Evolutionary conservation across 2,888 invertebrate species (phyloP), one percentile per base, ranked within the genome.

Genomic region (Sclerodermus sp.): DNA sequence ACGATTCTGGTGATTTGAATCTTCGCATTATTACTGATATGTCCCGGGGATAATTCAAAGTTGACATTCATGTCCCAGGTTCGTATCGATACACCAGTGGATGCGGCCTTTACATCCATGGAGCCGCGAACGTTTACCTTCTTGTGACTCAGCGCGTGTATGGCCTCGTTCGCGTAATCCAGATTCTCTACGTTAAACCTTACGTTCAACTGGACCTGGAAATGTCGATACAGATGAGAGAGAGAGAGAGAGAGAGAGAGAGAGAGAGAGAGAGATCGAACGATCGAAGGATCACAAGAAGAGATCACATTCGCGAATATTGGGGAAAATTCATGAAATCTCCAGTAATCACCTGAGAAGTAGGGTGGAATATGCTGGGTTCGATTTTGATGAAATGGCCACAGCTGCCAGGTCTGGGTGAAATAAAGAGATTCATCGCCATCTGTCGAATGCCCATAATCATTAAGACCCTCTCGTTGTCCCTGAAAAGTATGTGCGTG

Each of bases 61-160:
- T 68, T 66, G 1, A 71, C 30, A 42, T 74, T 70, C 5, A 76
- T 18, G 40, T 79, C 72, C 78, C 77, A 79, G 1, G 67, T 68
- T 31, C 69, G 70, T 0, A 67, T 42, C 0, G 67, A 51, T 2
- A 44, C 44, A 13, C 65, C 53, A 1, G 59, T 64, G 3, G 51
- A 36, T 0, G 55, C 67, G 37, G 71, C 70, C 51, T 74, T 74
- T 6, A 71, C 61, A 9, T 73, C 62, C 15, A 73, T 60, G 1
- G 70, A 75, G 38, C 66, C 68, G n/a, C 68, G 68, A 39, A 71
- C 16, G 17, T 61, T 55, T 30, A 62, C 44, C n/a, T 57, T 63
- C 43, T 42, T 42, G 32, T 50, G 50, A 5, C 32, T 45, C 4
- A 59, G 18, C 1, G 46, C 5, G 15, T 60, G 42, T 39, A 58